Evolutionary conservation across 2,888 invertebrate genomes (phyloP), one percentile per base, ranked within the genome.

Genomic region (Drosophila meridiana): DNA sequence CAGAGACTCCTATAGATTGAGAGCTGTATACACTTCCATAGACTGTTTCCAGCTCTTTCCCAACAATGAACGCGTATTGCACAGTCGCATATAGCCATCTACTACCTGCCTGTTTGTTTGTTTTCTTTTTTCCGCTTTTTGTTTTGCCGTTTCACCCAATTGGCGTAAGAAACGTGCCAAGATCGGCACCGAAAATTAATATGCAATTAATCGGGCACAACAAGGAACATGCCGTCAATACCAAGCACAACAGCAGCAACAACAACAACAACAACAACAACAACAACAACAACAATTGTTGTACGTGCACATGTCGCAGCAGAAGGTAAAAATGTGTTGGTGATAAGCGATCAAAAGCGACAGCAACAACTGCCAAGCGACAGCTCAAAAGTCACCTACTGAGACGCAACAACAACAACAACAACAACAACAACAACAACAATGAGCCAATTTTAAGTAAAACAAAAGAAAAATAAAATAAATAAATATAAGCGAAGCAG

Each of bases 201-300:
- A 89, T 91, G 89, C 91, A 90, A 90, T 91, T 91, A 91, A 91
- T 90, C 90, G 89, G 79, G 70, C 77, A 80, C 75, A 80, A 82
- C 82, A 83, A 83, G 82, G 75, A 86, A 91, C 84, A 90, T 78
- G 87, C 69, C 80, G 75, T 80, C 81, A 84, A 91, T 84, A 91
- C 73, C 63, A 88, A 88, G 36, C 61, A 62, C 52, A 60, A 69
- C 40, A 62, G 14, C 80, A 67, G 53, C 67, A 68, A 9, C 48
- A 53, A 48, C 43, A 56, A 38, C 57, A 63, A 30, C 58, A 66
- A 3, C 56, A 30, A 38, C 57, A 63, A 30, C 58, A 66, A 3
- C 56, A 30, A 30, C 48, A 48, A n/a, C 3, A 63, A 28, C 71
- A 64, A 68, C 85, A 83, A 73, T 74, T 87, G 76, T 28, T 67